Base-by-base conservation (phyloP, 2,113 vertebrate species). In the Pampusana beccarii region DNA sequence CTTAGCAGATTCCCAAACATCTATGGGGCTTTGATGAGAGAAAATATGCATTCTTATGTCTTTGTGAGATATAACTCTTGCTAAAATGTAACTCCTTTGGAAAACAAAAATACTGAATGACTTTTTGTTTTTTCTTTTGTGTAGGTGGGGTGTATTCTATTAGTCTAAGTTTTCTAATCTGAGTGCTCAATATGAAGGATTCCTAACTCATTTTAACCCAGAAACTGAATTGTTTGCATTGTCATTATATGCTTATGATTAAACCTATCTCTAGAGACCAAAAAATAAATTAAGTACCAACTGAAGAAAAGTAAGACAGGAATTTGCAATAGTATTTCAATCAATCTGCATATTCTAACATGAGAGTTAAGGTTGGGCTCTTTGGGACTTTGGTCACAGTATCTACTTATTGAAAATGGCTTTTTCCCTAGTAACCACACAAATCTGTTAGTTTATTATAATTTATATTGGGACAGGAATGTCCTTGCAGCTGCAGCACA, bases 271-370 rank as follows among this genome's bases (percentile, higher is more conserved):
- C 75, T 60, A 71, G 88, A 79, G 88, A 64, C 16, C 13, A 80
- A 60, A 80, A 90, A 95, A 91, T 83, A 95, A 94, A 92, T 90
- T 60, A 57, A 96, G 53, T 85, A 57, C 48, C 58, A 90, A 81
- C 66, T 85, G 71, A 92, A 82, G 88, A 69, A 93, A 90, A 90
- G 69, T 64, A 90, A 69, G 88, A 86, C 60, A 75, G 71, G 11
- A 82, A 88, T 92, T 90, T 95, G 44, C 54, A 75, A 40, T 54
- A 58, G 44, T 92, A 77, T 94, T 93, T 90, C 82, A 80, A 24
- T 1, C 3, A 33, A 88, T 92, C 48, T 80, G 70, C 33, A 16
- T 42, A 73, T 57, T 89, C 46, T 53, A 67, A 48, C 33, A 31
- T 6, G 36, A 75, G 79, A 73, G 51, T 93, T 91, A 67, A 83